A percentile compares a stretch with the other conserved stretches of the same genome.
Evolutionary conservation across 1,140 invertebrate genomes (phyloP).

Genomic region (Brachionus rubens): DNA sequence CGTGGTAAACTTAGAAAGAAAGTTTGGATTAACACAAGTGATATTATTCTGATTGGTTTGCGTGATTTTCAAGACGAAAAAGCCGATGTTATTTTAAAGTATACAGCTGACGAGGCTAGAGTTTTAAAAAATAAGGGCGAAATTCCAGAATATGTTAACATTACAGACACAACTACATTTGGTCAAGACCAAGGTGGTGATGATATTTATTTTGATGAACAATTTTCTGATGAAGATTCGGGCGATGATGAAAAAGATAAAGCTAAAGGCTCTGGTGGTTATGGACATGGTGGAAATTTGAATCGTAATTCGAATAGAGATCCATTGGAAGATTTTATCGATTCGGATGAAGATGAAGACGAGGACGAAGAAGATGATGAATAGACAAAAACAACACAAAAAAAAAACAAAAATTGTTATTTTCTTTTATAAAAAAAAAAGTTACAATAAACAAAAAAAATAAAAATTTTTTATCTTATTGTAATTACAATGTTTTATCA

Average conservation of each 20-base stretch:
- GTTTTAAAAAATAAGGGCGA: conserved; percentile 95
- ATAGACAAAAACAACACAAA: neutral
- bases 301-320: conserved; percentile 36
- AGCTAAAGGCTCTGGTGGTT: conserved; percentile 1
- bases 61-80: conserved; percentile 98
- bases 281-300: conserved; percentile 7
- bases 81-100: conserved; percentile 98
- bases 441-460: too few species aligned
- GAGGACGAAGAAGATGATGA: conserved; percentile 34
- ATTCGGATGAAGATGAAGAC: conserved; percentile 44
- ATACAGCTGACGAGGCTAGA: conserved; percentile 94
- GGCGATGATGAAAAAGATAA: conserved; percentile 7
- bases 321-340: neutral
- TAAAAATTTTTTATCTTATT: too few species aligned
- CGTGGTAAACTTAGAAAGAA: conserved; percentile 75
- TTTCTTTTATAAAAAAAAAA: too few species aligned
- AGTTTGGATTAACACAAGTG: conserved; percentile 96
- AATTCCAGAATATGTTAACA: conserved; percentile 76
- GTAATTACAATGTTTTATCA: too few species aligned
- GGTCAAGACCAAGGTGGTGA: conserved; percentile 29
- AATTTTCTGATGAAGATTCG: conserved; percentile 35
- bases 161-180: conserved; percentile 21
- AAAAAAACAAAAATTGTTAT: too few species aligned
- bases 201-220: conserved; percentile 31
- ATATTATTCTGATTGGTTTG: conserved; percentile 90